A percentile compares a stretch with the other conserved stretches of the same genome.
phyloP scores from a whole-genome alignment of 2,113 vertebrate genomes.

The Zootoca vivipara region DNA sequence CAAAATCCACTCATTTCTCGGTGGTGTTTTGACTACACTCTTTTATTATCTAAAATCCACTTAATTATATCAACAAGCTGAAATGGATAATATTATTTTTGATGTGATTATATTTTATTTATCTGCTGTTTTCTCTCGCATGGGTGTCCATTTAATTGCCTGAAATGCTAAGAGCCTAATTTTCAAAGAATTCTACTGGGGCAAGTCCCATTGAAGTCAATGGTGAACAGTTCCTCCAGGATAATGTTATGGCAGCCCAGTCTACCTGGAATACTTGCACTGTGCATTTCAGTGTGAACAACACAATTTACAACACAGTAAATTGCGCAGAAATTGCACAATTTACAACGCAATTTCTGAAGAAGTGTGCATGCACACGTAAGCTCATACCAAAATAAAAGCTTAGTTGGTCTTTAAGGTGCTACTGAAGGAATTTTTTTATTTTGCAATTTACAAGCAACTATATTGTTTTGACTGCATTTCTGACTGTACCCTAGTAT shows the following conservation, averaged over 20 bases:
- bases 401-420: too few relatives aligned
- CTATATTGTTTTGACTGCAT: background rate
- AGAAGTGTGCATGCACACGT: too few relatives aligned
- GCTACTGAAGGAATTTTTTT: too few relatives aligned
- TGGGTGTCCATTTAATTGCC: background rate
- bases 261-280: background rate
- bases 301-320: background rate
- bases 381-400: too few relatives aligned
- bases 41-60: background rate
- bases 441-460: background rate
- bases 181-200: background rate
- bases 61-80: background rate
- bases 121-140: background rate
- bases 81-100: background rate
- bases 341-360: too few relatives aligned
- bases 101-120: slow-evolving; percentile 3
- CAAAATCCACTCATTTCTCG: background rate
- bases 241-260: background rate
- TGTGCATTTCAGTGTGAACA: background rate
- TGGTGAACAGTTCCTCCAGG: background rate
- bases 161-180: background rate
- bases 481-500: background rate
- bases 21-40: background rate
- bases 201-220: background rate
- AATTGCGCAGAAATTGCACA: too few relatives aligned